Evolutionary conservation across 2,888 invertebrate genomes (phyloP), one percentile per base, ranked within the genome.

Genomic region (Drosophila putrida): DNA sequence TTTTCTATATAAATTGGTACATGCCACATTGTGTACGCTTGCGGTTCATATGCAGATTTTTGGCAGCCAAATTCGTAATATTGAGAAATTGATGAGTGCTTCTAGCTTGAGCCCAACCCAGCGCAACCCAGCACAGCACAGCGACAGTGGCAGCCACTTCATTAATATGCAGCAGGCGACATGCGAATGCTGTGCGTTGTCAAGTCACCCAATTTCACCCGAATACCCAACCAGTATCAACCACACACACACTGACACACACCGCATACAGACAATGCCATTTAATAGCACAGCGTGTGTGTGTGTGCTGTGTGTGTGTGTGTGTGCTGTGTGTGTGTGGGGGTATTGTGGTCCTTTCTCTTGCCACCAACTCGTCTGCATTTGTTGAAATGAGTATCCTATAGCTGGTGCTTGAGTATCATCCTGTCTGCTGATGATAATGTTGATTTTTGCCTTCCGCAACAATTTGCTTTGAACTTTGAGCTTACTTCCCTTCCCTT

Each of bases 361-460:
- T 70, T 44, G 60, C 49, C 44, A 27, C 51, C 46, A 41, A 46
- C 62, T 61, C 60, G 64, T 78, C 75, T 72, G 71, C 88, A 85
- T 85, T 88, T 69, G 60, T 43, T 60, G 54, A 70, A 58, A 71
- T 73, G 75, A 68, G 86, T 82, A 78, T 82, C 83, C 86, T 68
- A 67, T 83, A 65, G 71, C 64, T 57, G 55, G 50, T 72, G 63
- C 67, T 57, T 55, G 66, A 70, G 77, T 41, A 54, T 61, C 67
- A 69, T 72, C 70, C 82, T 67, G 71, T 63, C 51, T 80, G 73
- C 68, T 78, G 81, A 86, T 81, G 84, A 88, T 88, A 88, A 88
- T 85, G 84, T 81, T 84, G 84, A 89, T 89, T 84, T 81, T 83
- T 84, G 89, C 75, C 89, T 85, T 89, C 89, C 85, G 87, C 89